phyloP scores from a whole-genome alignment of 2,797 vertebrate genomes.

The Peromyscus melanophrys region DNA sequence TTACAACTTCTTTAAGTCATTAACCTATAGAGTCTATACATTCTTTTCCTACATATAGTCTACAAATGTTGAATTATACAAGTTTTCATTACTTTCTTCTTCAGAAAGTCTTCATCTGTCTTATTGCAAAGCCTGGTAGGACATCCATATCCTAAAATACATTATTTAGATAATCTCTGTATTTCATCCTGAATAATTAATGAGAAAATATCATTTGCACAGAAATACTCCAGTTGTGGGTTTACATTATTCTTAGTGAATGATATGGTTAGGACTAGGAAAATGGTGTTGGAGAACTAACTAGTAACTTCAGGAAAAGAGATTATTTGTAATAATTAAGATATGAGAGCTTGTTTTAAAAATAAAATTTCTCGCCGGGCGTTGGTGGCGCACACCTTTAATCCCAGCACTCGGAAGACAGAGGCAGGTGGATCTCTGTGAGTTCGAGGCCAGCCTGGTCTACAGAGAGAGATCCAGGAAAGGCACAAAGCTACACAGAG shows the following conservation, averaged over 20 bases:
- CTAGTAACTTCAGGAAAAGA: slow-evolving; percentile 64
- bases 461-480: too few species aligned
- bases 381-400: too few species aligned
- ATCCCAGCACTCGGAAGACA: too few species aligned
- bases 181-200: slow-evolving; percentile 57
- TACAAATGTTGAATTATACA: slow-evolving; percentile 29
- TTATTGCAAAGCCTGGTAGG: slow-evolving; percentile 64
- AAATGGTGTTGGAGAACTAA: slow-evolving; percentile 30
- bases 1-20: background rate
- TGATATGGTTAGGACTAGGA: background rate
- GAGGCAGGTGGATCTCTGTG: too few species aligned
- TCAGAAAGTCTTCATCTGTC: slow-evolving; percentile 5
- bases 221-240: slow-evolving; percentile 27
- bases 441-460: too few species aligned
- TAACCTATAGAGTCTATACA: background rate
- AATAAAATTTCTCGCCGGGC: slow-evolving; percentile 11
- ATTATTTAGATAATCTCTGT: slow-evolving; percentile 32
- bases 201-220: slow-evolving; percentile 22
- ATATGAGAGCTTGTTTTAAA: slow-evolving; percentile 9
- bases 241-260: slow-evolving; percentile 44
- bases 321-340: slow-evolving; percentile 68
- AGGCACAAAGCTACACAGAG: too few species aligned
- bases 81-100: slow-evolving; percentile 54
- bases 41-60: slow-evolving; percentile 31
- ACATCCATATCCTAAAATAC: slow-evolving; percentile 26